Conservation (phyloP, 2,113 vertebrate species). For the Phalacrocorax pelagicus region DNA sequence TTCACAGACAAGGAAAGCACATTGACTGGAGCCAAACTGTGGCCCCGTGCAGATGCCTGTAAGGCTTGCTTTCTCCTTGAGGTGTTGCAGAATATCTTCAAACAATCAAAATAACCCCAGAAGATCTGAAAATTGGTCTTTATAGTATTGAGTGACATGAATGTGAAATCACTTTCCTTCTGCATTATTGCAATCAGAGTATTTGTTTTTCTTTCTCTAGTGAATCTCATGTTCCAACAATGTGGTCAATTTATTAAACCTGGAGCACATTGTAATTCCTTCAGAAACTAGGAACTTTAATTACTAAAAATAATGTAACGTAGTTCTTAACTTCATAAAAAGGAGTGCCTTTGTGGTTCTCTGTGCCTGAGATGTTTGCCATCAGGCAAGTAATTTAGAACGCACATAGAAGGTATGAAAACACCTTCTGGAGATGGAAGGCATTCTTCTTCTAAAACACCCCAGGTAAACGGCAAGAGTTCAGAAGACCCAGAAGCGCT, state of each 20-base stretch:
- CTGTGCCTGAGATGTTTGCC: background rate
- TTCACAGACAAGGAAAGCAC: background rate
- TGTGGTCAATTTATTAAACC: background rate
- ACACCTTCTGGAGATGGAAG: background rate
- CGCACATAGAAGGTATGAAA: background rate
- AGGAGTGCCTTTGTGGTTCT: background rate
- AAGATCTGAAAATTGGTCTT: background rate
- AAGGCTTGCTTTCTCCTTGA: background rate
- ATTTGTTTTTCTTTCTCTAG: background rate
- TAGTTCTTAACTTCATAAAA: background rate
- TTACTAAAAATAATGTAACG: background rate
- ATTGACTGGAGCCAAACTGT: background rate
- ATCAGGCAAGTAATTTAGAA: background rate
- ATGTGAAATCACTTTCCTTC: background rate
- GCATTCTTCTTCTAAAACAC: background rate
- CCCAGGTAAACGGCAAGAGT: background rate
- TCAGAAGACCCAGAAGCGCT: background rate
- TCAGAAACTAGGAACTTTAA: background rate
- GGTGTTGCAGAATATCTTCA: background rate
- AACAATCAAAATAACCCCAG: background rate
- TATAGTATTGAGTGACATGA: background rate
- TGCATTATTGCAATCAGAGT: background rate
- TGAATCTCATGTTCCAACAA: background rate
- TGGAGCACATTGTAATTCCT: background rate
- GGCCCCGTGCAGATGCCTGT: rapidly evolving